Conservation (phyloP, 1,140 invertebrate genomes). For the Trichonephila clavata region DNA sequence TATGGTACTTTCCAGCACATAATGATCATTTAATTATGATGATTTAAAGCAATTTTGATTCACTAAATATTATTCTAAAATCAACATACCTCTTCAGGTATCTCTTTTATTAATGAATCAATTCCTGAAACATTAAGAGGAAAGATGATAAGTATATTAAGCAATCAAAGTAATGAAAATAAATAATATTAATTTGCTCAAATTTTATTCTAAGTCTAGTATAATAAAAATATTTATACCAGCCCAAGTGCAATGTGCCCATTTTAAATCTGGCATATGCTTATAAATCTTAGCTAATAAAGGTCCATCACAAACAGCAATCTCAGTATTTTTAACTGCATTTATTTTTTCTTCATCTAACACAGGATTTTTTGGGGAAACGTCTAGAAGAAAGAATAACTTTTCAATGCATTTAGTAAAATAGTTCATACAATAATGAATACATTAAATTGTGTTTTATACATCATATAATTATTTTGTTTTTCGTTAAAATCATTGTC, state of each 20-base stretch:
- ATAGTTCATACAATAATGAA: too few species aligned
- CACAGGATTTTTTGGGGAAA: background rate
- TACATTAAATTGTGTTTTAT: too few species aligned
- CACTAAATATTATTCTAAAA: too few species aligned
- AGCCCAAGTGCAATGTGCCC: constrained; percentile 71
- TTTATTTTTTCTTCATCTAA: constrained; percentile 33
- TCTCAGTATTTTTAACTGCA: constrained; percentile 30
- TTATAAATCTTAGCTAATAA: constrained; percentile 55
- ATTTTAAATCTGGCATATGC: constrained; percentile 60
- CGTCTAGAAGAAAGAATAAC: background rate
- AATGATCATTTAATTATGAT: too few species aligned
- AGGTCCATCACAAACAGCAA: constrained; percentile 22
- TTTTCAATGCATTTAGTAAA: background rate
- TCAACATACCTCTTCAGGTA: background rate
- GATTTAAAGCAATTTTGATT: too few species aligned
- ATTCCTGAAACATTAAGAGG: background rate
- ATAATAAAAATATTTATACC: constrained; percentile 15
- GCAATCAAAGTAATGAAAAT: background rate
- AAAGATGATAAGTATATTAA: background rate
- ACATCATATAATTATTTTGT: too few species aligned
- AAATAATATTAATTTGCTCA: background rate
- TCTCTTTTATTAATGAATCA: background rate
- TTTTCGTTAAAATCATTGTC: too few species aligned
- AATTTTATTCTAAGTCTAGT: background rate
- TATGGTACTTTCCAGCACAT: too few species aligned